These are phyloP conservation scores for Brachionus koreanus DNA, from an alignment of 1,140 invertebrate species.

Conservation along the genomic window DNA sequence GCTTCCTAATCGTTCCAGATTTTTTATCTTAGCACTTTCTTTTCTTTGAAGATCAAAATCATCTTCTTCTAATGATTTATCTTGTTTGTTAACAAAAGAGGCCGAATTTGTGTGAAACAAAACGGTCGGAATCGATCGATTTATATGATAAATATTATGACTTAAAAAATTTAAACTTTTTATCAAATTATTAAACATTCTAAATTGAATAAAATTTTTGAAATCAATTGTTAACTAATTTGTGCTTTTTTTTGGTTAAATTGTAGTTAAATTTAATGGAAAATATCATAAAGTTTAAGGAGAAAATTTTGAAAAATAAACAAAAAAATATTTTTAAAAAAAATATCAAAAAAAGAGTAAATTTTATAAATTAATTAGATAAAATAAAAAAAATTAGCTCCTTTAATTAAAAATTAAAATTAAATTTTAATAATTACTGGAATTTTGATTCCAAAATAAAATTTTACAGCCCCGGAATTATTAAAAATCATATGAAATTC, in stretches of 20 bases:
- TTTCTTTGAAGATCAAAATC: neutral
- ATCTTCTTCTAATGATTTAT: neutral
- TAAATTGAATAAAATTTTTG: neutral
- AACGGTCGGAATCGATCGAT: neutral
- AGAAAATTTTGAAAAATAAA: neutral
- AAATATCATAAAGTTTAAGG: too few species aligned
- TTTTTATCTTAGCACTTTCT: constrained; percentile 3
- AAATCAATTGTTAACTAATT: neutral
- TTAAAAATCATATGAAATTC: too few species aligned
- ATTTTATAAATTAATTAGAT: too few species aligned
- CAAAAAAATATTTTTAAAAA: neutral
- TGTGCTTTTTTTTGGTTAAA: too few species aligned
- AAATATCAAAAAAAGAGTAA: too few species aligned
- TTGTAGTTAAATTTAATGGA: too few species aligned
- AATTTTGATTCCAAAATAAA: too few species aligned
- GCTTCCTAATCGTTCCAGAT: constrained; percentile 20
- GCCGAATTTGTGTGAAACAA: neutral
- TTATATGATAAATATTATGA: neutral
- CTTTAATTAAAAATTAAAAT: too few species aligned
- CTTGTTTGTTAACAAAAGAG: constrained; percentile 19
- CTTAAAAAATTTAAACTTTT: neutral
- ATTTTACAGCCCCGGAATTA: too few species aligned
- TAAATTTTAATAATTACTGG: too few species aligned
- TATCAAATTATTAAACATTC: neutral
- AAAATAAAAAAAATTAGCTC: too few species aligned